Conservation (phyloP, 2,888 invertebrate genomes). For the Muschampia plurimacula region DNA sequence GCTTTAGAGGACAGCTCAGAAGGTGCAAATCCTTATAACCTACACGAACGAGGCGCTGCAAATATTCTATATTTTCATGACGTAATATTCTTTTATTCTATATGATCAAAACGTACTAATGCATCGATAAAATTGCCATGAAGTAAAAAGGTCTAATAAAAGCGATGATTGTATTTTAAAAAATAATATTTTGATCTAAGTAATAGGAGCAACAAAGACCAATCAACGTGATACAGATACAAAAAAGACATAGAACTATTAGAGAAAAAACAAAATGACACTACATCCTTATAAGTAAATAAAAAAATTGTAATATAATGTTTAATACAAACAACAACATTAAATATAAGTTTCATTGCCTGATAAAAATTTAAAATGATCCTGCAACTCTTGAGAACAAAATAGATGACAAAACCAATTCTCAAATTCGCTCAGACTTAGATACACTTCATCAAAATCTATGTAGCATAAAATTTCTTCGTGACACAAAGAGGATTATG, state of each 20-base stretch:
- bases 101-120: background rate
- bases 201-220: background rate
- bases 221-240: background rate
- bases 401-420: background rate
- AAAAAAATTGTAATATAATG: background rate
- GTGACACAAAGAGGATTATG: conserved; percentile 1
- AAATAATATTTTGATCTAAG: background rate
- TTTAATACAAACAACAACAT: no score
- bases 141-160: background rate
- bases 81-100: background rate
- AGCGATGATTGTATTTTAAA: background rate
- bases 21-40: background rate
- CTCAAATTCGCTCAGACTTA: background rate
- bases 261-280: background rate
- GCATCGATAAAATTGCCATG: background rate
- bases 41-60: background rate
- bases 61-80: background rate
- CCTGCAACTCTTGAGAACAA: background rate
- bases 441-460: conserved; percentile 3
- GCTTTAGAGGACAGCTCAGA: no score
- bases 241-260: background rate
- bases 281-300: background rate
- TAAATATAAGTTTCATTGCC: no score
- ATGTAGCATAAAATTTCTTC: background rate
- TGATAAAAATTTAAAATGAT: background rate